Evolutionary conservation across 2,113 vertebrate species (phyloP), one percentile per base, ranked within the genome.

Genomic region (Chunga burmeisteri): DNA sequence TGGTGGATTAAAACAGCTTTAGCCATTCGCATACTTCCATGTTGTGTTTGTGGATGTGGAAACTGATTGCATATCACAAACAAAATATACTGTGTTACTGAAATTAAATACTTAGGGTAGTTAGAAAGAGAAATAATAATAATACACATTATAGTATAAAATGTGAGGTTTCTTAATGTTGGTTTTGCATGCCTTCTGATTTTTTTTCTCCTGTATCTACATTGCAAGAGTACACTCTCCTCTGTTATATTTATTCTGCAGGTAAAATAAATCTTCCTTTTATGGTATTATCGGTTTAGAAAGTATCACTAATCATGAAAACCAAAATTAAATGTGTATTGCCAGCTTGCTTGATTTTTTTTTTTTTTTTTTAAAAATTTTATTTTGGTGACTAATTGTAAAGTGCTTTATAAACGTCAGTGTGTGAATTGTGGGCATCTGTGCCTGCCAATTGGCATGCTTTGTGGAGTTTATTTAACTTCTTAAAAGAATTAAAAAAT

Each of bases 401-500:
- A 86, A 95, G 40, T 92, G 67, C 74, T 97, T 97, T 95, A 58
- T 94, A 96, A 97, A 91, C 93, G 94, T 74, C 52, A 50, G n/a
- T 13, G 7, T 50, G 49, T 88, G 73, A 86, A 79, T 80, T 93
- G 72, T 81, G 61, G 40, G 46, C 77, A 93, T 96, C 86, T 97
- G 73, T 93, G 58, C 68, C 58, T 95, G 83, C 96, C 92, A 97
- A 67, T 78, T 97, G 88, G 81, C 93, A 80, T 86, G 58, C 88
- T 96, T 96, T 94, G 74, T 20, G 8, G 81, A 93, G 75, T 95
- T 97, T 96, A 96, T 94, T 96, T 94, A 96, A 70, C 63, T 86
- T 74, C 46, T 83, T 78, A 73, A 97, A 96, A 95, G 53, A 92
- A 52, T 16, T 72, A 22, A 47, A 49, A 49, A 61, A 16, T 1